Base-by-base conservation (phyloP, 2,888 invertebrate genomes). In the Heteromurus nitidus region DNA sequence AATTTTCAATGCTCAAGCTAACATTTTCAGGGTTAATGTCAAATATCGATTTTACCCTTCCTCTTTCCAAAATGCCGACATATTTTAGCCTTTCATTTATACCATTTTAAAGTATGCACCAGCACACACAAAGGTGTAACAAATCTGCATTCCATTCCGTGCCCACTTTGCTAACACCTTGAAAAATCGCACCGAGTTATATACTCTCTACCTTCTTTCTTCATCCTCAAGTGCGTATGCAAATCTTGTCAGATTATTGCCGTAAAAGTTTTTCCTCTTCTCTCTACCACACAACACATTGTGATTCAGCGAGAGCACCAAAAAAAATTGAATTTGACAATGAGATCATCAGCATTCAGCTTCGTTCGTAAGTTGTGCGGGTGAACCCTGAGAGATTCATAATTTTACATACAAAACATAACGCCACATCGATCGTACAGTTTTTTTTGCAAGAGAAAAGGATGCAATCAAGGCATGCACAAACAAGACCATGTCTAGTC, bases 321-420 rank as follows among this genome's bases (percentile, higher is more conserved):
- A 62, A 62, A 44, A n/a, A n/a, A 44, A n/a, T 20, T 62, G 31
- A 62, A 31, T 62, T 62, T 62, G 30, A n/a, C 30, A 62, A 62
- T 62, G 62, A 62, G 62, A 5, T 62, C 62, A 62, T 62, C 62
- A 11, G 11, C 18, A 62, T 18, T 31, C 31, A 31, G 31, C 20
- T 22, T 22, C 7, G 11, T n/a, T 5, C 55, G 20, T 16, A 24
- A 16, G 7, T 55, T 16, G 16, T 13, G 9, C 36, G 7, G 36
- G 13, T 13, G 36, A n/a, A n/a, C n/a, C n/a, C 36, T 36, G 13
- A 7, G 36, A 36, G 36, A 36, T 36, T 36, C 13, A 7, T 36
- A 36, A 36, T 13, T n/a, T n/a, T n/a, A 36, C 7, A 36, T 36
- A 36, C 36, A 24, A 16, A 20, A 22, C 20, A 20, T 55, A 55